Conservation (phyloP, 1,140 invertebrate genomes). For the Drosophila nigromelanica region DNA sequence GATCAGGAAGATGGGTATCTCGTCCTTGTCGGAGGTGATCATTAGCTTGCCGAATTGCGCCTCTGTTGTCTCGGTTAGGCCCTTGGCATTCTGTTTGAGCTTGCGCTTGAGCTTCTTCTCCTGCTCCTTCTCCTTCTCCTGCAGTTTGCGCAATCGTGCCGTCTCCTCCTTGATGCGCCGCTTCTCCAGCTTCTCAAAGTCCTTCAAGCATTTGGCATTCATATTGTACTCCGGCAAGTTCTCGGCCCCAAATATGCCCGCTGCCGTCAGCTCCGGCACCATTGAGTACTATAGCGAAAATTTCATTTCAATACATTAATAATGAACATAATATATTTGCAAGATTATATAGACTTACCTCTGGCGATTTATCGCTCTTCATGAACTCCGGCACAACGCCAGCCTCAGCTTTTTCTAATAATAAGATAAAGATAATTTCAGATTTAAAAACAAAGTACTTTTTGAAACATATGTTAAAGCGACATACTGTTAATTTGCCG, state of each 20-base stretch:
- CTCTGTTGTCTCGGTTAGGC: slow-evolving; percentile 74
- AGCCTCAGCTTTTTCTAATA: slow-evolving; percentile 68
- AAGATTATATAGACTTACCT: slow-evolving; percentile 84
- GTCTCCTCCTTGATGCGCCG: slow-evolving; percentile 89
- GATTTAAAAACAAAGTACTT: background rate
- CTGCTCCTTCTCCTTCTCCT: slow-evolving; percentile 89
- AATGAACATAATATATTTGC: slow-evolving; percentile 24
- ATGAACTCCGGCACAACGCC: slow-evolving; percentile 65
- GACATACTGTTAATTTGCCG: background rate
- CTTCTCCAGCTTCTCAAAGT: slow-evolving; percentile 91
- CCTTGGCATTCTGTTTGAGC: slow-evolving; percentile 86
- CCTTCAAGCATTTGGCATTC: slow-evolving; percentile 89
- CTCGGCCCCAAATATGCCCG: slow-evolving; percentile 85
- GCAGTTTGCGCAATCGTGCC: slow-evolving; percentile 87
- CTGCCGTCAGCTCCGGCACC: slow-evolving; percentile 85
- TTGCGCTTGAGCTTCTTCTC: slow-evolving; percentile 90
- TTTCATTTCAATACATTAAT: background rate
- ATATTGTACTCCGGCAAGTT: slow-evolving; percentile 87
- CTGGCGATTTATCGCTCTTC: slow-evolving; percentile 87
- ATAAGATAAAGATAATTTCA: background rate
- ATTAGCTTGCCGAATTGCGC: slow-evolving; percentile 85
- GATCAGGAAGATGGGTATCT: slow-evolving; percentile 95
- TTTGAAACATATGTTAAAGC: too few relatives aligned
- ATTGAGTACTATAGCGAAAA: slow-evolving; percentile 85
- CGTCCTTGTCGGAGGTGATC: slow-evolving; percentile 91